These are phyloP conservation scores for Ophthalmotilapia sp. DNA, from an alignment of 2,113 vertebrate species.

Conservation along the genomic window DNA sequence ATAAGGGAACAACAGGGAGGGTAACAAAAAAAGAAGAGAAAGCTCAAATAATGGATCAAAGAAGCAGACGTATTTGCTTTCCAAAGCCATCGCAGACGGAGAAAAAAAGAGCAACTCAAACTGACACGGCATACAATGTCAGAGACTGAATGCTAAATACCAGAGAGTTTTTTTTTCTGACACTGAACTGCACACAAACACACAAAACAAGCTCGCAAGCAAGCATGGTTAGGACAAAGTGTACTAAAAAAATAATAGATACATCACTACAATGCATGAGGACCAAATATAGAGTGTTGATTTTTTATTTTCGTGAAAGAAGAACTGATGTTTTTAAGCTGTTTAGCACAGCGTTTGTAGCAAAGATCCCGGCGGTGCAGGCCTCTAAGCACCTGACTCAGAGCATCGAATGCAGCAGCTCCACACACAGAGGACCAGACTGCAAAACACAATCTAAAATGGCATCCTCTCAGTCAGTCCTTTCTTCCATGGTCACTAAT, in stretches of 20 bases:
- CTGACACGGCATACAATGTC: constrained; percentile 1
- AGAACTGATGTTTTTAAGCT: neutral
- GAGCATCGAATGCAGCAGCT: constrained; percentile 1
- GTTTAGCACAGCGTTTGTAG: neutral
- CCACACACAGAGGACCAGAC: constrained; percentile 50
- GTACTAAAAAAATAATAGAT: neutral
- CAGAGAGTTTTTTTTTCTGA: neutral
- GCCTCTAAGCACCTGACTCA: constrained; percentile 10
- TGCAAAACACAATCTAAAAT: constrained; percentile 23
- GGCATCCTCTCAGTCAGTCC: constrained; percentile 9
- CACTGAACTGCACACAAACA: neutral
- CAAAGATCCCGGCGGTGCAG: neutral
- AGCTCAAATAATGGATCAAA: constrained; percentile 60
- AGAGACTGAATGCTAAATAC: neutral
- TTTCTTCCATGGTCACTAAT: neutral
- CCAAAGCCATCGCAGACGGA: constrained; percentile 46
- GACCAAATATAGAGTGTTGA: neutral
- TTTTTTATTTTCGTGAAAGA: neutral
- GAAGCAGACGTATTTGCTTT: constrained; percentile 40
- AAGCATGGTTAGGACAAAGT: constrained; percentile 21
- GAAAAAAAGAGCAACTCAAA: constrained; percentile 45
- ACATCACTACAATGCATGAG: neutral
- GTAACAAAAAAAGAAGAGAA: constrained; percentile 61
- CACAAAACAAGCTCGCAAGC: constrained; percentile 35
- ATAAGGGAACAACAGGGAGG: constrained; percentile 26